These are phyloP conservation scores for Caenorhabditis sp. DNA, from an alignment of 2,888 invertebrate species.

Conservation along the genomic window DNA sequence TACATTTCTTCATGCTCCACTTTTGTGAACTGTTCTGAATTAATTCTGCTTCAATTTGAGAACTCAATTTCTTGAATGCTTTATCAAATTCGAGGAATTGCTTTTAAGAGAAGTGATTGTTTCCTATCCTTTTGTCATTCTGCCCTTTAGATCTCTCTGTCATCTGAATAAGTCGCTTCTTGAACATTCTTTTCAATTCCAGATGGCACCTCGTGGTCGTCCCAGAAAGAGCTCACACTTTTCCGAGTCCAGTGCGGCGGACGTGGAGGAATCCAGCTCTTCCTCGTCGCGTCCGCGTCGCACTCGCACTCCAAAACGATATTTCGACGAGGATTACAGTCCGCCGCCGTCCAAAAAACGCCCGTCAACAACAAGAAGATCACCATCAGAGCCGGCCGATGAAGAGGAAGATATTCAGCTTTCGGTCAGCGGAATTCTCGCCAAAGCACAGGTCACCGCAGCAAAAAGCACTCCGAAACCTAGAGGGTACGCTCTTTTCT, in stretches of 20 bases:
- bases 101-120: no score
- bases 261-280: constrained; percentile 12
- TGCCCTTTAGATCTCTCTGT: no score
- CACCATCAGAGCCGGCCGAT: constrained; percentile 10
- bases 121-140: neutral
- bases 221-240: constrained; percentile 6
- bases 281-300: constrained; percentile 29
- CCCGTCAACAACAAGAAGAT: neutral
- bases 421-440: no score
- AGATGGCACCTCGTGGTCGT: constrained; percentile 50
- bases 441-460: neutral
- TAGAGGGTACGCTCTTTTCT: constrained; percentile 1
- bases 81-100: no score
- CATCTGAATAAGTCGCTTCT: no score
- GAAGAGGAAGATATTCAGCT: constrained; percentile 8
- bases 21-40: no score
- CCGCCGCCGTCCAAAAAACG: constrained; percentile 21
- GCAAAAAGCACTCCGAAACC: constrained; percentile 8
- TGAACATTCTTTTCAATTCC: neutral
- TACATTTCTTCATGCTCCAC: no score
- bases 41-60: neutral
- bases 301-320: constrained; percentile 46
- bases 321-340: constrained; percentile 41
- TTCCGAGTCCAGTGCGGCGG: constrained; percentile 10
- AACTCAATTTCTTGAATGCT: neutral